Evolutionary conservation across 2,888 invertebrate genomes (phyloP), one percentile per base, ranked within the genome.

Genomic region (Eucera pruinosa): DNA sequence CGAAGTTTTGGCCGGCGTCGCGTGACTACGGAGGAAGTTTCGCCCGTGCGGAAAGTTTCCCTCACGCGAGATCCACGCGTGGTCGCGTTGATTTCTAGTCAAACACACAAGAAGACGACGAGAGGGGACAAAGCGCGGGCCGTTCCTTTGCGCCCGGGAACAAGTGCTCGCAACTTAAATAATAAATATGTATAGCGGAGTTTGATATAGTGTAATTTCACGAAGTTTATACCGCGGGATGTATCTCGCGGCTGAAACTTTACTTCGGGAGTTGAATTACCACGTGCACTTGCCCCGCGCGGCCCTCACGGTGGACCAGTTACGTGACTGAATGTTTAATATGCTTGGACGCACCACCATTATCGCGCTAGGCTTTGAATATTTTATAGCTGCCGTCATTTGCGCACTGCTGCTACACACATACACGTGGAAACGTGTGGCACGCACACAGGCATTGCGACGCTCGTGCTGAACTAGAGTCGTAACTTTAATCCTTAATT

Each of bases 341-440:
- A 84, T 78, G 86, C 80, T 86, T 78, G 86, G 86, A 86, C 84
- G 82, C 84, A 79, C 76, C 72, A 66, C 86, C 85, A 81, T 86
- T 85, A 86, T 85, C 84, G 86, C 81, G 86, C 86, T 71, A 64
- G 86, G 68, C 82, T 86, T 82, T 85, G 86, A 85, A 85, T 85
- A 85, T 84, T 85, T 85, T 82, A 85, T 72, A 68, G 66, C 62
- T 1, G 50, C n/a, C 78, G 74, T 75, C 69, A 64, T 77, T 77
- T 77, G 77, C 54, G 66, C 66, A 27, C 33, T 25, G 52, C 33
- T 27, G 50, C 58, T 7, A 11, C 27, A 23, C 11, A 13, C 18
- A 15, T 18, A 15, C 36, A 18, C 23, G 6, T n/a, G 39, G 47
- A 18, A 7, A 7, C 11, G 33, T 9, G 6, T 36, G n/a, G 11